Base-by-base conservation (phyloP, 1,140 invertebrate genomes). In the Drosophila lowei region DNA sequence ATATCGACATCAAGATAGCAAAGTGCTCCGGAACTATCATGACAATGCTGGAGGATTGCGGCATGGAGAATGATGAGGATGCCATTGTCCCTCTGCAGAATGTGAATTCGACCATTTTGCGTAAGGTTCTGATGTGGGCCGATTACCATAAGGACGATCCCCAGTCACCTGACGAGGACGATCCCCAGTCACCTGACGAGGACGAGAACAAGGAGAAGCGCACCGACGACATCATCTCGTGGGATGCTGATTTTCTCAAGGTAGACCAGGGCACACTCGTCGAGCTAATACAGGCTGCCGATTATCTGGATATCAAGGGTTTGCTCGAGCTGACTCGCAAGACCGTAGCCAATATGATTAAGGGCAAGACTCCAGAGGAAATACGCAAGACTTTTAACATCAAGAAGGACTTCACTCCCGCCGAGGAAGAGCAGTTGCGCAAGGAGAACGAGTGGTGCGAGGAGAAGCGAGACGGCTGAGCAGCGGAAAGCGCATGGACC, bases 401-500 rank as follows among this genome's bases (percentile, higher is more conserved):
- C 75, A 99, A 99, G 91, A 99, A 99, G 93, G 99, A 99, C 91
- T 99, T 99, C 1, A 88, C 98, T 13, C 95, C 96, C 30, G 97
- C 98, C 91, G 98, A 99, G 92, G 97, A 98, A 90, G 97, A 98
- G 89, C 98, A 99, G 93, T 98, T 97, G 7, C 95, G 98, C 66
- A 99, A 98, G 91, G 98, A 99, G 91, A 99, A 99, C 92, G 98
- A 99, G 90, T 99, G 98, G 98, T 99, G 98, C 92, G 98, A 99
- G 92, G 97, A 98, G 81, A 98, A 98, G 91, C 98, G 94, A 60
- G 2, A 9, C 23, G 8, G 9, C 9, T 3, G 0, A 34, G 9
- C 30, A 11, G 9, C 9, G 8, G 9, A 3, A 34, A 11, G 3
- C 30, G 30, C 6, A 6, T 11, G 9, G 9, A 34, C 3, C 30